Evolutionary conservation across 2,113 vertebrate genomes (phyloP).

Genomic region (Phaetusa simplex): DNA sequence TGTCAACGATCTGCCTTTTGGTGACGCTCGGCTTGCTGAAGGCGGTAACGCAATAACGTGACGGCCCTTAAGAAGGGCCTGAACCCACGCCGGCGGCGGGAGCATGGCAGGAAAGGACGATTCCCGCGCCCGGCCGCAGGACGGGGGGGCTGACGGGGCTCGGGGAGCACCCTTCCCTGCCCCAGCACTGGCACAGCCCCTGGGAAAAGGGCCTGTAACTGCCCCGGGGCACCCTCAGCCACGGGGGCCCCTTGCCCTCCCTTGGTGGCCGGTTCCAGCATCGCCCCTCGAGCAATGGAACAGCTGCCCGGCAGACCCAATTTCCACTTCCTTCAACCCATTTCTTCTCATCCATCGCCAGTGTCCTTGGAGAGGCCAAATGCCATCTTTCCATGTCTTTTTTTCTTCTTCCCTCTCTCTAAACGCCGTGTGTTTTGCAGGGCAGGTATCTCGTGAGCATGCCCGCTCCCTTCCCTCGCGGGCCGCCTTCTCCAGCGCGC

Average conservation of each 20-base stretch:
- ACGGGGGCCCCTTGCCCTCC: background rate
- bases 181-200: background rate
- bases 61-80: background rate
- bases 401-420: too few species aligned
- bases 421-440: accelerated
- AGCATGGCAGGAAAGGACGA: accelerated
- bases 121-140: background rate
- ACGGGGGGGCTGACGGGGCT: background rate
- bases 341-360: background rate
- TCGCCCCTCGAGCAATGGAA: background rate
- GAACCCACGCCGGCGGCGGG: background rate
- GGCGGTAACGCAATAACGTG: background rate
- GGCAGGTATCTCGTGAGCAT: accelerated
- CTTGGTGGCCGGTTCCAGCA: accelerated
- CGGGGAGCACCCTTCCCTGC: accelerated
- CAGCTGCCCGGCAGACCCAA: background rate
- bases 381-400: background rate
- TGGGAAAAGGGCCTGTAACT: background rate
- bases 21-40: background rate
- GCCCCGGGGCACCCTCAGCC: background rate
- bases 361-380: background rate
- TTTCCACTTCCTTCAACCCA: background rate
- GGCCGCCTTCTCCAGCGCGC: accelerated
- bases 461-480: background rate
- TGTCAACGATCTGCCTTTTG: slow-evolving; percentile 18